Evolutionary conservation across 2,797 vertebrate species (phyloP), one percentile per base, ranked within the genome.

Genomic region (Thaleichthys pacificus): DNA sequence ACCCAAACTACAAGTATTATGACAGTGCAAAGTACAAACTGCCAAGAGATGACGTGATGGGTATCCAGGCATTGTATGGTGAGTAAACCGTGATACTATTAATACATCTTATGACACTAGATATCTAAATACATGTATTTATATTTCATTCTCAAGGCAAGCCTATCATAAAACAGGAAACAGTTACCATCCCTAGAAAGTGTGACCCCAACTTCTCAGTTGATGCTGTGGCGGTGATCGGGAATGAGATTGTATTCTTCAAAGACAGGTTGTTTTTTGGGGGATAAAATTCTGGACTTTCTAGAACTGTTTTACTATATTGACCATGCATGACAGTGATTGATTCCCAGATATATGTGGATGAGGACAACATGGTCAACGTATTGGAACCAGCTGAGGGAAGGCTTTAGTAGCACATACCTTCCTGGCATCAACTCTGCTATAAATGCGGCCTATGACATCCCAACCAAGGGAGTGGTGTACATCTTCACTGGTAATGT

Each of bases 401-500:
- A 85, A 62, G 84, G 85, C n/a, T 72, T 51, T 66, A 85, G 79
- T 72, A 80, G 76, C 66, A 69, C 72, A 5, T 88, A 82, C 61
- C 83, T 92, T 68, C 89, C 78, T 0, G 73, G 75, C 76, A 75
- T 91, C 56, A 58, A 5, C n/a, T 85, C 80, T 72, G 84, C 80
- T 5, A 26, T 91, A 3, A 83, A 91, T 38, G 88, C 91, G 0
- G 86, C 89, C 22, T 89, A 89, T 75, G 84, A 89, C 77, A 81
- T 92, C 76, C 85, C 87, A 49, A 75, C 83, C 75, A 86, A 86
- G 82, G 85, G 82, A 70, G 80, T 75, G 84, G 73, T 78, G 14
- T 89, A 83, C 79, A 74, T 92, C 70, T 91, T 93, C 85, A 87
- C 86, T 54, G 91, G 91, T 91, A 84, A 86, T 85, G 79, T 69